A percentile compares a stretch with the other conserved stretches of the same genome.
Conservation (phyloP, 2,888 invertebrate species). For the Parnassius smintheus region DNA sequence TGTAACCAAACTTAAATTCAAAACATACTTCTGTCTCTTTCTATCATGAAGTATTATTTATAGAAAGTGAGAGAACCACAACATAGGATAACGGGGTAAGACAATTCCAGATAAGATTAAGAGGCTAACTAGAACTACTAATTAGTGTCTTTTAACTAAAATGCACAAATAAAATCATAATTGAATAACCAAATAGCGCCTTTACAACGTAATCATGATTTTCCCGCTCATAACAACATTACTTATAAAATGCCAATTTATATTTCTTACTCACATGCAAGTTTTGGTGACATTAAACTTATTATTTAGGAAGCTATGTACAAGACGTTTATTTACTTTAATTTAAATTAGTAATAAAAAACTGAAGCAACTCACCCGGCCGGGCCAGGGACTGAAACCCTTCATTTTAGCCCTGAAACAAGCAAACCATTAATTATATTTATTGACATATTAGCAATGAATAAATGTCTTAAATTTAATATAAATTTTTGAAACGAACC, state of each 20-base stretch:
- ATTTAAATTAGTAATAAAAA: constrained; percentile 36
- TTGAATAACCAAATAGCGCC: constrained; percentile 7
- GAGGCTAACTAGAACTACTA: too few species aligned
- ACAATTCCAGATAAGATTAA: too few species aligned
- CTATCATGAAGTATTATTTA: constrained; percentile 6
- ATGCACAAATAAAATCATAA: too few species aligned
- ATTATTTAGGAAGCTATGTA: background rate
- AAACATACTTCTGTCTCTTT: constrained; percentile 29
- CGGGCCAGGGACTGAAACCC: constrained; percentile 98
- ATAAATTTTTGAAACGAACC: constrained; percentile 30
- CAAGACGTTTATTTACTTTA: background rate
- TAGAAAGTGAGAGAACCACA: constrained; percentile 6
- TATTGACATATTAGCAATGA: constrained; percentile 34
- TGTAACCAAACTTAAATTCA: constrained; percentile 22
- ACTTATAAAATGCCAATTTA: constrained; percentile 13
- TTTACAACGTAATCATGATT: constrained; percentile 26
- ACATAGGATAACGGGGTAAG: constrained; percentile 1
- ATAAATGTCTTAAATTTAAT: constrained; percentile 26
- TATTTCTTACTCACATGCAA: constrained; percentile 24
- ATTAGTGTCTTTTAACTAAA: too few species aligned
- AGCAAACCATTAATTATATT: constrained; percentile 36
- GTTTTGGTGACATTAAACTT: background rate
- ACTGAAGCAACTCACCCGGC: constrained; percentile 89
- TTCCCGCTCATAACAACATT: constrained; percentile 32
- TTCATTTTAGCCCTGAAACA: constrained; percentile 98